phyloP scores from a whole-genome alignment of 1,140 invertebrate genomes.

The Nasonia vitripennis region DNA sequence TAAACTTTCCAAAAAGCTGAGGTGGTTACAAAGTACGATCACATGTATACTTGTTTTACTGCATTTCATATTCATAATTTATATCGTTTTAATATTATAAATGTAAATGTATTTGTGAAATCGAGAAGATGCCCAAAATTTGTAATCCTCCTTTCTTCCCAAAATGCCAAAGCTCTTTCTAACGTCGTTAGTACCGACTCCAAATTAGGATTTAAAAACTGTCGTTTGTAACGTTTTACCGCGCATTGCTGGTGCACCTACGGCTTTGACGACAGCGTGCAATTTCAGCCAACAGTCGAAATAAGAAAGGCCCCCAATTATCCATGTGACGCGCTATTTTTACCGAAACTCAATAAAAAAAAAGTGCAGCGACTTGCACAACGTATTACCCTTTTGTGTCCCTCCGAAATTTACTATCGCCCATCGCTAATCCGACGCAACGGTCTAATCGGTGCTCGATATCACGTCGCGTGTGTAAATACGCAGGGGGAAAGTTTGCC shows the following conservation, averaged over 20 bases:
- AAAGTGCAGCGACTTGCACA: not conserved
- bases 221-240: not conserved
- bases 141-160: not conserved
- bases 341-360: not conserved
- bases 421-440: no score
- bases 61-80: not conserved
- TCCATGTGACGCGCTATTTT: not conserved
- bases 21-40: not conserved
- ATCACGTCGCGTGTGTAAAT: not conserved
- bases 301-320: not conserved
- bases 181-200: not conserved
- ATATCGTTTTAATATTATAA: not conserved
- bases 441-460: not conserved
- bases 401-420: not conserved
- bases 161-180: constrained; percentile 30
- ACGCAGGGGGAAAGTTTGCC: not conserved
- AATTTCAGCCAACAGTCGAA: not conserved
- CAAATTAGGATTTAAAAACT: not conserved
- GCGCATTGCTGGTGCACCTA: no score
- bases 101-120: constrained; percentile 19
- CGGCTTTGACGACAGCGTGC: not conserved
- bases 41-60: not conserved
- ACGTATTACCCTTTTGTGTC: not conserved
- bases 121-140: constrained; percentile 30
- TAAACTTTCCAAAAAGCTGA: not conserved